Base-by-base conservation (phyloP, 2,888 invertebrate genomes). In the Pilophorus perplexus region DNA sequence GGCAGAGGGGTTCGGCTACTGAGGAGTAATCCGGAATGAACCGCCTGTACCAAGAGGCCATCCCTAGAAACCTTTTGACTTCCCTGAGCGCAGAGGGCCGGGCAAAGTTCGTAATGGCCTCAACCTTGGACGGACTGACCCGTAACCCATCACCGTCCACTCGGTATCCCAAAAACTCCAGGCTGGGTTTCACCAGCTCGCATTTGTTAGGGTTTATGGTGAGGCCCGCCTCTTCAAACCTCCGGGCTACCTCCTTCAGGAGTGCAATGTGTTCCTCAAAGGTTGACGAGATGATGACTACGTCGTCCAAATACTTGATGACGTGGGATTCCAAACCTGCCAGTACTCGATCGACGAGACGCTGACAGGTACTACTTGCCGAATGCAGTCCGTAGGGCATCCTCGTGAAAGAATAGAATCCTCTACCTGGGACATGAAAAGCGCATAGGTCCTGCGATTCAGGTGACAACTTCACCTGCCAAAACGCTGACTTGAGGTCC, bases 1-100 rank as follows among this genome's bases (percentile, higher is more conserved):
- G 1, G 4, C 44, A 44, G 1, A 74, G 46, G 0, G 73, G 72
- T 3, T 68, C 70, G 1, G 67, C 66, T 1, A 71, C 27, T 0
- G 71, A 67, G 0, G 73, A 70, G 37, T 72, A 72, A 25, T 73
- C 67, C 0, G 69, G 68, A 1, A 75, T 69, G 44, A 74, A 74
- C 0, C 71, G 68, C 0, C 73, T 68, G 48, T 71, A 71, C 71
- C 71, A 71, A 2, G 64, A 52, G 0, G 69, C 60, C 46, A 66
- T 64, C 2, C 71, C 71, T 20, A 40, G 25, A 27, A 68, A 68
- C 14, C 50, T 18, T 4, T 62, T 40, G 14, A 68, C 16, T 27
- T 72, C 69, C 2, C 66, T 66, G 0, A 72, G 57, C 44, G 48
- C 55, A 2, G 10, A 55, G 2, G 68, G 68, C 4, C 25, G 46